Base-by-base conservation (phyloP, 2,113 vertebrate genomes). In the Brachypteracias leptosomus region DNA sequence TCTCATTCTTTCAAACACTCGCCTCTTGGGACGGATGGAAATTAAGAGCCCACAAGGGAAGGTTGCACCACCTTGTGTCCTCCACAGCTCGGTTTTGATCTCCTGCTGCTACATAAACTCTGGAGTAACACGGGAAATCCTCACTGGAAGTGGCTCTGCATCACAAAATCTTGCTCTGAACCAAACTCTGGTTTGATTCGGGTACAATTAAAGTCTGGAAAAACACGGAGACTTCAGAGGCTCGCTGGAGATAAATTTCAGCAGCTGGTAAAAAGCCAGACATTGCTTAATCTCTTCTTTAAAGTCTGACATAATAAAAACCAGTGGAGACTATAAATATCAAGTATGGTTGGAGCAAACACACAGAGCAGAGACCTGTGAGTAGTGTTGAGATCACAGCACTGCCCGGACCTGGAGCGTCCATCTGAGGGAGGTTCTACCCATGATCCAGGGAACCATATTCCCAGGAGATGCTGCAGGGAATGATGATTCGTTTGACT, bases 91-190 rank as follows among this genome's bases (percentile, higher is more conserved):
- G 4, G 16, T 1, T 19, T 11, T 10, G 7, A 6, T 4, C 62
- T 54, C 54, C 0, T 7, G 5, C 57, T 7, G n/a, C 17, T 16
- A 5, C 5, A 4, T 1, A 3, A 26, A 33, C 10, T 11, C 52
- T 7, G 0, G 4, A 33, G 63, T 4, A 19, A 10, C 0, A 0
- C 1, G 0, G 44, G 44, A 51, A 54, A n/a, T 21, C 1, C 1
- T 5, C 0, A 0, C 28, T 10, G 62, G 70, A 13, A 17, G 42
- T 2, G 20, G 36, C 51, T 54, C 25, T 2, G 82, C 36, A 5
- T 36, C 10, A 4, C 57, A 1, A 4, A 40, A 4, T 11, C 47
- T 6, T 8, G 5, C 75, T 29, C 38, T 6, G 26, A 76, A 57
- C 33, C 47, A 21, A 9, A 28, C 19, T 33, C 13, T 2, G 3